These are phyloP conservation scores for Corythornis cristatus DNA, from an alignment of 2,113 vertebrate species.

Conservation along the genomic window DNA sequence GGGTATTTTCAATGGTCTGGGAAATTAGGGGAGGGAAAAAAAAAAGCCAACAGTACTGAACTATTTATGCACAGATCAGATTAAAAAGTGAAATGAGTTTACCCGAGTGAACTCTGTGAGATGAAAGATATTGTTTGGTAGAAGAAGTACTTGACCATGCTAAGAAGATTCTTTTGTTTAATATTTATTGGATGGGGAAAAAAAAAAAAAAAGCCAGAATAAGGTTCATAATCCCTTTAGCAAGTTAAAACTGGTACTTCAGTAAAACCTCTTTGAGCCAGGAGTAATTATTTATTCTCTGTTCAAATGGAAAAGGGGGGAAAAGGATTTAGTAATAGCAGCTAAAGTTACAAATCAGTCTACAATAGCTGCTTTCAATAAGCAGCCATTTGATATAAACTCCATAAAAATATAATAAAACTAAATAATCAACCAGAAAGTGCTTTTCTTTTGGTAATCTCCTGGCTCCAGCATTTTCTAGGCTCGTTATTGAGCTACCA, in stretches of 20 bases:
- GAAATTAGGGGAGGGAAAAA: neutral
- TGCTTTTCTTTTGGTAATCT: neutral
- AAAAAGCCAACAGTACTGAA: neutral
- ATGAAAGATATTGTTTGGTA: slow-evolving; percentile 15
- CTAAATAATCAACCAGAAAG: neutral
- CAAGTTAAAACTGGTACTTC: slow-evolving; percentile 66
- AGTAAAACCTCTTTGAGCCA: slow-evolving; percentile 55
- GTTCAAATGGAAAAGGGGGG: slow-evolving; percentile 34
- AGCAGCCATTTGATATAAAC: neutral
- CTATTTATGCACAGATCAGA: neutral
- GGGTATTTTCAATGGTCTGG: neutral
- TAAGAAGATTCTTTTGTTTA: slow-evolving; percentile 41
- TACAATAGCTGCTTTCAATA: neutral
- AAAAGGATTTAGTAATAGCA: slow-evolving; percentile 6
- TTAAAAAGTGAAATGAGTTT: slow-evolving; percentile 28
- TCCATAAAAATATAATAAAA: slow-evolving; percentile 12
- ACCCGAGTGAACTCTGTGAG: neutral
- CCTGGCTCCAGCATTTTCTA: neutral
- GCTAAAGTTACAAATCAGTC: neutral
- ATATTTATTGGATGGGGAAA: neutral
- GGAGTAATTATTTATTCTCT: slow-evolving; percentile 66
- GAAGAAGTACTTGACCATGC: slow-evolving; percentile 8
- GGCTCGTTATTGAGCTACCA: neutral
- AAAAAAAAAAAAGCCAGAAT: neutral
- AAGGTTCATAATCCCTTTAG: slow-evolving; percentile 67